Conservation (phyloP, 2,797 vertebrate genomes). For the Oreonectes daqikongensis region DNA sequence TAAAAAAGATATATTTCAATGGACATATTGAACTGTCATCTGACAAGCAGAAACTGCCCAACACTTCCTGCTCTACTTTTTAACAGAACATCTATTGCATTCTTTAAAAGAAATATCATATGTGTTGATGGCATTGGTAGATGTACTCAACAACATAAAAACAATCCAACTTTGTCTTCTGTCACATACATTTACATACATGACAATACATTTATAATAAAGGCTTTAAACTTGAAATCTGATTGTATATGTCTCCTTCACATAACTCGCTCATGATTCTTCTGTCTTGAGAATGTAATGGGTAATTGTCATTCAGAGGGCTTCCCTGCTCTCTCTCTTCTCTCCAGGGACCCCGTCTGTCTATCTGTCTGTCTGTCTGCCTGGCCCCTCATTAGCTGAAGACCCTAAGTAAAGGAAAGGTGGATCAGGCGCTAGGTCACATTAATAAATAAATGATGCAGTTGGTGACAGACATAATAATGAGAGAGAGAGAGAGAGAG, state of each 20-base stretch:
- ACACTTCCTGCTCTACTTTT: too few species aligned
- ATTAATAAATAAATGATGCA: constrained; percentile 51
- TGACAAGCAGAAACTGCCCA: too few species aligned
- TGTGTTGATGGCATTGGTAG: too few species aligned
- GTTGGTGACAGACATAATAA: constrained; percentile 31
- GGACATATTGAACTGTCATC: too few species aligned
- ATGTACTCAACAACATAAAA: neutral
- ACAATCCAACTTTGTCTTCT: too few species aligned
- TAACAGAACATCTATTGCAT: too few species aligned
- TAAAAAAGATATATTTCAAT: too few species aligned
- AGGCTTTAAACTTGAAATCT: neutral
- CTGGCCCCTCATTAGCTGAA: constrained; percentile 36
- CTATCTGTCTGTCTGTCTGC: constrained; percentile 7
- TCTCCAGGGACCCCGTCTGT: neutral
- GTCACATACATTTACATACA: neutral
- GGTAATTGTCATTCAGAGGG: constrained; percentile 25
- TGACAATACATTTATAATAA: neutral
- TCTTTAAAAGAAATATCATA: too few species aligned
- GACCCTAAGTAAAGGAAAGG: constrained; percentile 4
- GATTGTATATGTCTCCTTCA: neutral
- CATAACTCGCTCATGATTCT: neutral
- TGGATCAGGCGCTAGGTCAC: constrained; percentile 1
- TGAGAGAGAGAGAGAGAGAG: constrained; percentile 35
- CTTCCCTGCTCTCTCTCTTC: neutral
- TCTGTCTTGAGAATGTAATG: neutral